A percentile compares a stretch with the other conserved stretches of the same genome.
Evolutionary conservation across 1,140 invertebrate genomes (phyloP).

Genomic region (Dysdera silvatica): DNA sequence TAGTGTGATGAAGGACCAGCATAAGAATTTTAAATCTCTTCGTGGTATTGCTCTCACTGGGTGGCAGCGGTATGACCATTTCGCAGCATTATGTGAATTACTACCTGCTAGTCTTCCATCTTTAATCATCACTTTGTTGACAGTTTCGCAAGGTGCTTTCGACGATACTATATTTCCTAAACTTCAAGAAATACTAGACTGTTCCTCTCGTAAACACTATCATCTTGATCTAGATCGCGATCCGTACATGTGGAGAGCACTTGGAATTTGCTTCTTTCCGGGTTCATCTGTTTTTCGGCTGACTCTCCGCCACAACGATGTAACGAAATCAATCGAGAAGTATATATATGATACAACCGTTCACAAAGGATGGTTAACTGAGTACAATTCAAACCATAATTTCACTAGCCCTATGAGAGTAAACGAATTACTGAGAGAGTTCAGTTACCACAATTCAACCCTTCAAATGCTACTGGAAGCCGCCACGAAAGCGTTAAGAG

Average conservation of each 20-base stretch:
- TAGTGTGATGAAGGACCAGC: constrained; percentile 53
- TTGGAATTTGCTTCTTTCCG: constrained; percentile 50
- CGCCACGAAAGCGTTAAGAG: constrained; percentile 55
- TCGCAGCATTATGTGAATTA: constrained; percentile 83
- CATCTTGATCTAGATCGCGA: constrained; percentile 52
- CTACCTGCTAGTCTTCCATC: constrained; percentile 69
- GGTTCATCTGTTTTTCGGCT: constrained; percentile 54
- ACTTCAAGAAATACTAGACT: constrained; percentile 52
- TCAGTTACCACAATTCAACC: constrained; percentile 47
- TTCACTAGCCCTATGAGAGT: constrained; percentile 64
- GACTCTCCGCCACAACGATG: constrained; percentile 48
- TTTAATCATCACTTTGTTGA: constrained; percentile 55
- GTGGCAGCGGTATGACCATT: constrained; percentile 82
- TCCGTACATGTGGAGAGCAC: constrained; percentile 53
- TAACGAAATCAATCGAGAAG: constrained; percentile 43
- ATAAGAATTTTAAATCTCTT: constrained; percentile 50
- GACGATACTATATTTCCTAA: constrained; percentile 47
- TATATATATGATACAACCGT: constrained; percentile 37
- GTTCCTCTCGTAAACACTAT: constrained; percentile 36
- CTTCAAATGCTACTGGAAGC: constrained; percentile 50
- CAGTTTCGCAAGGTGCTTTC: constrained; percentile 54
- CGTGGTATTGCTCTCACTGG: constrained; percentile 57
- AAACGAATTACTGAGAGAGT: constrained; percentile 54
- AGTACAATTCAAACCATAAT: constrained; percentile 67
- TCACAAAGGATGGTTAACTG: constrained; percentile 61